A percentile compares a stretch with the other conserved stretches of the same genome.
Evolutionary conservation across 2,113 vertebrate genomes (phyloP).

Genomic region (Otocyon megalotis): DNA sequence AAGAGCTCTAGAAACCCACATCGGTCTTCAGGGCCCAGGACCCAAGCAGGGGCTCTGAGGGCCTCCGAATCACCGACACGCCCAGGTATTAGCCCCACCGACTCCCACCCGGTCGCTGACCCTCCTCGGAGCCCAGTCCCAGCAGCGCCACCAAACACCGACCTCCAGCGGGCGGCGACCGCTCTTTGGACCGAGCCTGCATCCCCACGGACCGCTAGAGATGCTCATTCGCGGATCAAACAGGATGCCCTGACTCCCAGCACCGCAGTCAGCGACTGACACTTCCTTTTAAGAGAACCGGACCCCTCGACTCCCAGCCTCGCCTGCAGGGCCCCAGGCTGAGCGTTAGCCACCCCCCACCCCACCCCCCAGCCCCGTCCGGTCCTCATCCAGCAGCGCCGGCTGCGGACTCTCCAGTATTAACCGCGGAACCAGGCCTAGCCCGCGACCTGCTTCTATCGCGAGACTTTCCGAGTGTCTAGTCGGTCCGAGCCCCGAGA

Average conservation of each 20-base stretch:
- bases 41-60: neutral
- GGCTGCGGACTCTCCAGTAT: accelerated
- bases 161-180: neutral
- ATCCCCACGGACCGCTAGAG: neutral
- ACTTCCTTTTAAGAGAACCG: neutral
- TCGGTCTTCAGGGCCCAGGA: neutral
- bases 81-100: no score
- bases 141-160: neutral
- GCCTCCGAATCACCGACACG: neutral
- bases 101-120: neutral
- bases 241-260: neutral
- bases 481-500: no score
- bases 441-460: neutral
- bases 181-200: no score
- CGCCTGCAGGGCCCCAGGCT: accelerated
- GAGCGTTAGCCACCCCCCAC: neutral
- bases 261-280: neutral
- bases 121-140: neutral
- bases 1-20: neutral
- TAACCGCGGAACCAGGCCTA: neutral
- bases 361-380: no score
- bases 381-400: neutral
- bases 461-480: neutral
- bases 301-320: neutral
- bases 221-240: neutral